A percentile compares a stretch with the other conserved stretches of the same genome.
Evolutionary conservation across 2,888 invertebrate species (phyloP).

Genomic region (Lepidonotus clava): DNA sequence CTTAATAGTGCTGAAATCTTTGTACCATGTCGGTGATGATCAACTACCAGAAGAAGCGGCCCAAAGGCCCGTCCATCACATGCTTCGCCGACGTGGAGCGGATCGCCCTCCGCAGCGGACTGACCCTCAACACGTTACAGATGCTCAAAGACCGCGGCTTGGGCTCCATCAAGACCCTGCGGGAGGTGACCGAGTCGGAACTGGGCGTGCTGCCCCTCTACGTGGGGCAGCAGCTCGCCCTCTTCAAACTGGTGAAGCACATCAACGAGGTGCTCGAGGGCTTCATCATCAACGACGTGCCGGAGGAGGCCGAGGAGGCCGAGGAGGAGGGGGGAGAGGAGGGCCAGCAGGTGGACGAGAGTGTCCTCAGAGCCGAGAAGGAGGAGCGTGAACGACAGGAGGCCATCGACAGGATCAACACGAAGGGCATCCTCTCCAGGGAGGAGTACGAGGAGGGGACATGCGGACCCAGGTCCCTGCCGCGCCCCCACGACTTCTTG

Average conservation of each 20-base stretch:
- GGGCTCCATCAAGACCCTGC: conserved; percentile 3
- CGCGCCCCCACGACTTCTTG: conserved; percentile 9
- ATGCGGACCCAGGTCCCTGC: background rate
- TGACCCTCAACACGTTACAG: background rate
- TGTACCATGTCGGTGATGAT: conserved; percentile 16
- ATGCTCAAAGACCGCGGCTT: conserved; percentile 37
- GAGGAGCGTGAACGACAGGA: background rate
- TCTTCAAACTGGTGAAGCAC: conserved; percentile 20
- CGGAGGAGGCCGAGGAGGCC: background rate
- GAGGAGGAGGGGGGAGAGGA: background rate
- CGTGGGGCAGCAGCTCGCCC: conserved; percentile 30
- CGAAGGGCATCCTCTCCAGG: background rate
- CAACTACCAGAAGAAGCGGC: conserved; percentile 36
- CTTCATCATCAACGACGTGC: background rate
- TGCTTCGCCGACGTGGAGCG: conserved; percentile 17
- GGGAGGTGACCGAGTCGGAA: conserved; percentile 6
- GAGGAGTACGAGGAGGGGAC: background rate
- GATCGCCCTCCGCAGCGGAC: conserved; percentile 18
- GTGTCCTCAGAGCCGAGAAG: background rate
- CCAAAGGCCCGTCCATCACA: conserved; percentile 20
- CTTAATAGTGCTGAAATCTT: background rate
- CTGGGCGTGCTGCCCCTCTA: conserved; percentile 30
- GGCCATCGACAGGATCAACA: background rate
- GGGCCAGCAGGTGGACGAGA: background rate
- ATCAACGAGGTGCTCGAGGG: background rate